These are phyloP conservation scores for Fundulus diaphanus DNA, from an alignment of 2,797 vertebrate species.

Conservation along the genomic window DNA sequence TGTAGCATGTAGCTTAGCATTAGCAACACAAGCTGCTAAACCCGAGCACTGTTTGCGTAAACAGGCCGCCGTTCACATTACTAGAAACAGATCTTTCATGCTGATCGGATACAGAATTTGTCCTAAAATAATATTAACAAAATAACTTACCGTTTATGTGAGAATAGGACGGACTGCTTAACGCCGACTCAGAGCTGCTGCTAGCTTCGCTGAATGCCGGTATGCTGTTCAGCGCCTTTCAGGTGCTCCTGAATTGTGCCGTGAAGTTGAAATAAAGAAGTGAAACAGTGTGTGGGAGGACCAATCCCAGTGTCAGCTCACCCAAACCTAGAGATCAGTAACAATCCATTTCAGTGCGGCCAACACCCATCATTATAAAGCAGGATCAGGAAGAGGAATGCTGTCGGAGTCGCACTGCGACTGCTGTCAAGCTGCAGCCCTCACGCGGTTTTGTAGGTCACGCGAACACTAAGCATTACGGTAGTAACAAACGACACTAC, in stretches of 20 bases:
- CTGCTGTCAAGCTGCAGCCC: too few relatives aligned
- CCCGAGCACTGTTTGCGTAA: background rate
- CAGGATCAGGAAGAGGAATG: background rate
- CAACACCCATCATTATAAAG: background rate
- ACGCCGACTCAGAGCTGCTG: background rate
- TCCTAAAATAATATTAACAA: background rate
- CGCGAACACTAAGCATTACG: too few relatives aligned
- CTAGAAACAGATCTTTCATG: background rate
- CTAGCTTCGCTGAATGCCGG: background rate
- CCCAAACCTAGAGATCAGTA: too few relatives aligned
- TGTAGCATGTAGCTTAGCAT: background rate
- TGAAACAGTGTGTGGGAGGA: background rate
- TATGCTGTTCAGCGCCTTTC: background rate
- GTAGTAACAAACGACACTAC: too few relatives aligned
- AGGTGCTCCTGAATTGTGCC: background rate
- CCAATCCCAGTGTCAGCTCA: background rate
- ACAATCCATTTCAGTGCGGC: background rate
- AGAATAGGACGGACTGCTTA: background rate
- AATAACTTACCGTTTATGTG: background rate
- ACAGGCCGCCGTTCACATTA: background rate
- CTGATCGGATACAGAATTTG: background rate
- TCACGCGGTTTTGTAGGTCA: too few relatives aligned
- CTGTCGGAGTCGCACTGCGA: too few relatives aligned
- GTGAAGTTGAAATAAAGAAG: background rate
- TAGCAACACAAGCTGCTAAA: background rate